phyloP scores from a whole-genome alignment of 2,113 vertebrate genomes.

The Corythornis madagascariensis region DNA sequence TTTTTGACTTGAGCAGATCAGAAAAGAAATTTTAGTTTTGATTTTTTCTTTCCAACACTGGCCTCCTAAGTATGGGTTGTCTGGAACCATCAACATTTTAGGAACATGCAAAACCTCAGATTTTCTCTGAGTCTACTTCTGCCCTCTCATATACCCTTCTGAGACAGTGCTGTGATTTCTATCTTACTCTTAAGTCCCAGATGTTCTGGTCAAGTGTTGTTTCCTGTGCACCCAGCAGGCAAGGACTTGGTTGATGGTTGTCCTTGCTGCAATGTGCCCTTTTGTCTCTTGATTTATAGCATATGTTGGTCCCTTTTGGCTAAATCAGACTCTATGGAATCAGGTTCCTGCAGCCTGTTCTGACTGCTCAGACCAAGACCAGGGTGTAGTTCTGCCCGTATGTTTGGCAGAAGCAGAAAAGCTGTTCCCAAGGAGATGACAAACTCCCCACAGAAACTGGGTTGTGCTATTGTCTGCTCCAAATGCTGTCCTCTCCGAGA shows the following conservation, averaged over 20 bases:
- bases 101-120: background rate
- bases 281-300: background rate
- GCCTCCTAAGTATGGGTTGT: background rate
- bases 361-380: background rate
- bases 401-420: constrained; percentile 1
- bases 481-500: background rate
- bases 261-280: background rate
- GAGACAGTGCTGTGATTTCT: background rate
- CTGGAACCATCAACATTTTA: background rate
- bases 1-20: background rate
- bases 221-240: background rate
- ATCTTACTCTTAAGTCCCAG: background rate
- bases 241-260: background rate
- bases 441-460: background rate
- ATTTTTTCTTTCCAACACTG: background rate
- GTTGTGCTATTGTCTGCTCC: background rate
- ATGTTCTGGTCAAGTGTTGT: background rate
- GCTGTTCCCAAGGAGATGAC: background rate
- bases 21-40: background rate
- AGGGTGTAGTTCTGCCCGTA: background rate
- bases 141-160: background rate
- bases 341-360: background rate
- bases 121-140: background rate
- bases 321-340: background rate
- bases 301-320: background rate